phyloP scores from a whole-genome alignment of 1,140 invertebrate genomes.

The Eumeta japonica region DNA sequence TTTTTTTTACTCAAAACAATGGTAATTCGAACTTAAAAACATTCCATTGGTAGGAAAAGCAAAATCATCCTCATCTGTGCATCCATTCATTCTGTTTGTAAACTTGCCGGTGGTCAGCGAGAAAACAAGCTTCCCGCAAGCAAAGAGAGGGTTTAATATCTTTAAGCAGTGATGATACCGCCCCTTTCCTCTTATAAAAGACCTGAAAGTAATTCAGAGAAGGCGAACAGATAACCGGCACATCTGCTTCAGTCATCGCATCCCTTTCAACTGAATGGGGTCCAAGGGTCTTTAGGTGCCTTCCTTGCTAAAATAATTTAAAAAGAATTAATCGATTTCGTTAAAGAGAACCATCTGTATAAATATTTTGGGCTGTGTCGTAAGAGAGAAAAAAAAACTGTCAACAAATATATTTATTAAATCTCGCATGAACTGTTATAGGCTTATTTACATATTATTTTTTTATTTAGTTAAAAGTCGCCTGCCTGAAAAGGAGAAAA shows the following conservation, averaged over 20 bases:
- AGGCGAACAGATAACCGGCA: conserved; percentile 42
- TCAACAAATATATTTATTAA: neutral
- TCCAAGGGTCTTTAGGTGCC: conserved; percentile 29
- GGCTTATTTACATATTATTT: conserved; percentile 19
- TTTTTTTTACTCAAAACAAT: too few species aligned
- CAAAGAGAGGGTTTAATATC: conserved; percentile 55
- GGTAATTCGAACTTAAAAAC: too few species aligned
- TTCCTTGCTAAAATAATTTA: too few species aligned
- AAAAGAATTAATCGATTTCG: too few species aligned
- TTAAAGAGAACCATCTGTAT: too few species aligned
- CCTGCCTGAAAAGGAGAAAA: too few species aligned
- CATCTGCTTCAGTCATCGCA: conserved; percentile 52
- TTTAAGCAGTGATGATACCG: conserved; percentile 57
- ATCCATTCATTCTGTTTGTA: conserved; percentile 21
- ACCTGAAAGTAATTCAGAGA: conserved; percentile 54
- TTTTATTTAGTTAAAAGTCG: neutral
- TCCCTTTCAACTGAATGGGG: conserved; percentile 52
- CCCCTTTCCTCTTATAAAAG: conserved; percentile 47
- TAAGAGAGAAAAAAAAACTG: neutral
- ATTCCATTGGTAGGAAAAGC: too few species aligned
- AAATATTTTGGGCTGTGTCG: too few species aligned
- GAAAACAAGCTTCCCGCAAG: conserved; percentile 53
- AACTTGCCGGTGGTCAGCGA: too few species aligned
- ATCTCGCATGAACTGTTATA: conserved; percentile 7
- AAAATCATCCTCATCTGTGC: neutral